Evolutionary conservation across 92 coral and sea anemone genomes (phyloP).

Genomic region (Epizoanthus illoricatus): DNA sequence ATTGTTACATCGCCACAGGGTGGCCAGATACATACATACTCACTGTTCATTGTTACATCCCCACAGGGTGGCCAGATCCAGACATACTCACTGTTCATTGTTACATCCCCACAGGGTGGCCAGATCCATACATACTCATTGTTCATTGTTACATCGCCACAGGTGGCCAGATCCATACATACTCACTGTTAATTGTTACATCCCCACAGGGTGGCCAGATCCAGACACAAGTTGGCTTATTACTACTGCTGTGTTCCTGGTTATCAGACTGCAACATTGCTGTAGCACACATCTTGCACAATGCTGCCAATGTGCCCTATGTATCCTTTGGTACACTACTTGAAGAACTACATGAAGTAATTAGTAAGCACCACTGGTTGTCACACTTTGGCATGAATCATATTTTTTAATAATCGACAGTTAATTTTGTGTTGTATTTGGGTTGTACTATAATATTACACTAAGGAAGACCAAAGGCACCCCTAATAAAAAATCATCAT

Average conservation of each 20-base stretch:
- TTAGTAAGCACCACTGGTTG: too few relatives aligned
- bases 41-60: background rate
- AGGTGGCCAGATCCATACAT: constrained; percentile 94
- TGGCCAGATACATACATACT: constrained; percentile 84
- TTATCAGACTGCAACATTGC: constrained; percentile 86
- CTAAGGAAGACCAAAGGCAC: too few relatives aligned
- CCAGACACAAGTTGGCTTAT: constrained; percentile 89
- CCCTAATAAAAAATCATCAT: too few relatives aligned
- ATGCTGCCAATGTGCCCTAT: constrained; percentile 85
- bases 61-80: constrained; percentile 88
- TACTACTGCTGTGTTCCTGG: constrained; percentile 87
- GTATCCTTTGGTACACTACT: constrained; percentile 72
- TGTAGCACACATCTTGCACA: constrained; percentile 86
- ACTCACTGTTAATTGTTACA: background rate
- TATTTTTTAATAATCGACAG: too few relatives aligned
- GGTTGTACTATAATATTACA: too few relatives aligned
- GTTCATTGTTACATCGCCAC: background rate
- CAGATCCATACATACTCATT: constrained; percentile 87
- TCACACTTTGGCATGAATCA: too few relatives aligned
- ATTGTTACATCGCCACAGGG: constrained; percentile 57
- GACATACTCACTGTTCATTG: too few relatives aligned
- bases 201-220: constrained; percentile 77
- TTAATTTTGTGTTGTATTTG: too few relatives aligned
- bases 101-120: constrained; percentile 65
- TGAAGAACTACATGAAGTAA: too few relatives aligned